A percentile compares a stretch with the other conserved stretches of the same genome.
Evolutionary conservation across 2,113 vertebrate species (phyloP).

Genomic region (Podarcis cretensis): DNA sequence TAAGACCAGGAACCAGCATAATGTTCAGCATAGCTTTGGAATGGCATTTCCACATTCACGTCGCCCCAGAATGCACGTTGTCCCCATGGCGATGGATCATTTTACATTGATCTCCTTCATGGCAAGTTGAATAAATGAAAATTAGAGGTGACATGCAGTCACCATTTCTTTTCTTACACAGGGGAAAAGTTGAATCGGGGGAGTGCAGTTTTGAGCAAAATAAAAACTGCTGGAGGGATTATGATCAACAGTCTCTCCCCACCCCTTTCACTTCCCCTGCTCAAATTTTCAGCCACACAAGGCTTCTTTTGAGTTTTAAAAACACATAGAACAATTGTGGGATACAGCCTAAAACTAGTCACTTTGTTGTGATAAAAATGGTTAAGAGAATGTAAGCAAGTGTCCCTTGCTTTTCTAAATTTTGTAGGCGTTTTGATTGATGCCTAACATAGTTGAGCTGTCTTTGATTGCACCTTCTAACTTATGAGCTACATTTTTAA

Average conservation of each 20-base stretch:
- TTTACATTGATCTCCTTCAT: not conserved
- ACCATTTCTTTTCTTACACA: not conserved
- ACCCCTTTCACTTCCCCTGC: not conserved
- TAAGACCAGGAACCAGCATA: not conserved
- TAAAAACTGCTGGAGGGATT: not conserved
- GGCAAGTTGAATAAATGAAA: not conserved
- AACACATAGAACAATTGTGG: not conserved
- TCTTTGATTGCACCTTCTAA: not conserved
- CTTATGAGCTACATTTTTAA: not conserved
- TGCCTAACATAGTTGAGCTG: not conserved
- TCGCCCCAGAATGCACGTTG: not conserved
- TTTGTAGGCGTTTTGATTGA: not conserved
- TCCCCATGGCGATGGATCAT: not conserved
- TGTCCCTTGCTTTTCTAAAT: not conserved
- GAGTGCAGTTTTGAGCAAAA: not conserved
- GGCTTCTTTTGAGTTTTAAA: not conserved
- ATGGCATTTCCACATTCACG: not conserved
- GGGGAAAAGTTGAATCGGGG: not conserved
- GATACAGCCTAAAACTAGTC: not conserved
- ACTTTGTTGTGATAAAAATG: not conserved
- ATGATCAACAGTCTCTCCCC: not conserved
- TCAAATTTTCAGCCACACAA: not conserved
- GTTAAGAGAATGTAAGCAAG: not conserved
- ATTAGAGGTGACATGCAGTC: not conserved
- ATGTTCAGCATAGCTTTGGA: not conserved